Base-by-base conservation (phyloP, 2,888 invertebrate species). In the Sympetrum striolatum region DNA sequence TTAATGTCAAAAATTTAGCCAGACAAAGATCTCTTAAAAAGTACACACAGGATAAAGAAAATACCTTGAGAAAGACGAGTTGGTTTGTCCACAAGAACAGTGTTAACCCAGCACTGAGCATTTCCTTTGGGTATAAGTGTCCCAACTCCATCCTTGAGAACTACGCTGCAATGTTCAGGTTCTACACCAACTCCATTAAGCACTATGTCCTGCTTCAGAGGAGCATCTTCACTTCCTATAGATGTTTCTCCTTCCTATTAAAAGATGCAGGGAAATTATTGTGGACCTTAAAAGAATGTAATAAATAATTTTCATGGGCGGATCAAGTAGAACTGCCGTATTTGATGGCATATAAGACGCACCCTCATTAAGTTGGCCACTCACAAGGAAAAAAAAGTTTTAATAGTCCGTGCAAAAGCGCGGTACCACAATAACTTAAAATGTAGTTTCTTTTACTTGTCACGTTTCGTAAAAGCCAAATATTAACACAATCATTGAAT, bases 101-200 rank as follows among this genome's bases (percentile, higher is more conserved):
- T 97, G 94, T 98, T 98, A 91, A 98, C 96, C 97, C 97, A 97
- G 93, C 98, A 97, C 93, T 96, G 96, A 39, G 97, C 96, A 92
- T 95, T 95, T n/a, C 95, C 94, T 91, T 96, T 95, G 0, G 98
- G 98, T 92, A 95, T 95, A 90, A 98, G 94, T 18, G 96, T 97
- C 81, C 97, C 97, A 18, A 96, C 95, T 4, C 98, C 97, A 86
- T 95, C 95, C 92, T 95, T 94, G 79, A 98, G 95, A 90, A 96
- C 94, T 91, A 98, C 96, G 91, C 95, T 95, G 93, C 98, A 98
- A 94, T 98, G 98, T 93, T 97, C 96, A 12, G 97, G 95, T 92
- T 97, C 95, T 92, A 98, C 97, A 81, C 97, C 97, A 90, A 96
- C 95, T 80, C 97, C 97, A 90, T 95, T 95, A 91, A 97, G 94